Evolutionary conservation across 1,140 invertebrate species (phyloP).

Genomic region (Cydia splendana): DNA sequence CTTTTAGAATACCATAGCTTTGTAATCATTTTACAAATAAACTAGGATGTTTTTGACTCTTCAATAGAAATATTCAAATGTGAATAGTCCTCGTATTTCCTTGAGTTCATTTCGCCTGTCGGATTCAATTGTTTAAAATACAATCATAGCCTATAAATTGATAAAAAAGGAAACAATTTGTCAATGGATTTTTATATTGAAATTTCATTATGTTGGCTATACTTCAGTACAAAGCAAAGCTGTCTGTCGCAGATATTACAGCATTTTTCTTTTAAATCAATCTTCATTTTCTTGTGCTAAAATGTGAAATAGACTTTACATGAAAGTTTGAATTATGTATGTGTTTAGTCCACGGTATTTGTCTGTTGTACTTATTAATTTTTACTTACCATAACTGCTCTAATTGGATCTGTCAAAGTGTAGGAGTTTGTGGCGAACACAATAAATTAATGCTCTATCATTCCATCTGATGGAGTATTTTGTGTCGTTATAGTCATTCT

Average conservation of each 20-base stretch:
- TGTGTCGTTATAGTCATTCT: conserved; percentile 35
- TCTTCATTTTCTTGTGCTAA: conserved; percentile 55
- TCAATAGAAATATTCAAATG: no score
- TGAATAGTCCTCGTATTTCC: no score
- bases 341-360: conserved; percentile 41
- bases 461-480: conserved; percentile 48
- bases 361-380: conserved; percentile 31
- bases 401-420: conserved; percentile 70
- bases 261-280: conserved; percentile 65
- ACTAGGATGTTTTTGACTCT: no score
- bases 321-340: conserved; percentile 49
- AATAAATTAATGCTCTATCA: conserved; percentile 61
- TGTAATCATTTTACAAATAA: no score
- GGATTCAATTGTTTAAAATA: background rate
- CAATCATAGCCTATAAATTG: background rate
- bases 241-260: conserved; percentile 69
- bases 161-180: conserved; percentile 4
- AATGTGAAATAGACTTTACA: conserved; percentile 56
- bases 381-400: conserved; percentile 39
- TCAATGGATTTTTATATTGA: conserved; percentile 34
- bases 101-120: no score
- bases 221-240: conserved; percentile 66
- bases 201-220: conserved; percentile 47
- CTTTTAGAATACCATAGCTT: background rate
- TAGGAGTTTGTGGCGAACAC: conserved; percentile 55